A percentile compares a stretch with the other conserved stretches of the same genome.
These are phyloP conservation scores for Cathartes aura DNA, from an alignment of 2,113 vertebrate species.

Conservation along the genomic window DNA sequence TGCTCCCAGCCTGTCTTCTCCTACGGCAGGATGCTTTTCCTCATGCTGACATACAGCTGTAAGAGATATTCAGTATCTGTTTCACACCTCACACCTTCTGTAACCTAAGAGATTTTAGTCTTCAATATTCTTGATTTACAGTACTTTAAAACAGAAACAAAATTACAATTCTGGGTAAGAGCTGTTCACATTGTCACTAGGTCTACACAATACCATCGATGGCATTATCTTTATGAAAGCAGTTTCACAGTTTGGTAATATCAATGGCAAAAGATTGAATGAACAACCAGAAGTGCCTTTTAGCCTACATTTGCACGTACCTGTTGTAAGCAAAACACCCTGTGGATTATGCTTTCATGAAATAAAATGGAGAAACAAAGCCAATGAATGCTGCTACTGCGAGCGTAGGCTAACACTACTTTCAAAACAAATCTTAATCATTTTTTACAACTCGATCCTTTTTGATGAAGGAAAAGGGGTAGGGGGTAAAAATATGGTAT, in stretches of 20 bases:
- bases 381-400: background rate
- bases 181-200: background rate
- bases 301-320: background rate
- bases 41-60: background rate
- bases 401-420: background rate
- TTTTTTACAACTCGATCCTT: background rate
- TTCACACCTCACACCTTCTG: background rate
- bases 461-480: background rate
- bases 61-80: background rate
- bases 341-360: background rate
- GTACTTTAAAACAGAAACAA: background rate
- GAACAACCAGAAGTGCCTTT: background rate
- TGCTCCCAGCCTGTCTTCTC: background rate
- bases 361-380: background rate
- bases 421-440: background rate
- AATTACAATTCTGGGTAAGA: background rate
- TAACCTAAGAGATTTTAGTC: background rate
- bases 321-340: background rate
- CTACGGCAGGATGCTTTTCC: background rate
- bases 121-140: background rate
- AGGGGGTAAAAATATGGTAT: background rate
- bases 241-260: background rate
- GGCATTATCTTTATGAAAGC: background rate
- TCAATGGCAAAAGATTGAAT: background rate
- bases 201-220: background rate